A percentile compares a stretch with the other conserved stretches of the same genome.
phyloP scores from a whole-genome alignment of 2,888 invertebrate species.

The Gandaritis pyraliata region DNA sequence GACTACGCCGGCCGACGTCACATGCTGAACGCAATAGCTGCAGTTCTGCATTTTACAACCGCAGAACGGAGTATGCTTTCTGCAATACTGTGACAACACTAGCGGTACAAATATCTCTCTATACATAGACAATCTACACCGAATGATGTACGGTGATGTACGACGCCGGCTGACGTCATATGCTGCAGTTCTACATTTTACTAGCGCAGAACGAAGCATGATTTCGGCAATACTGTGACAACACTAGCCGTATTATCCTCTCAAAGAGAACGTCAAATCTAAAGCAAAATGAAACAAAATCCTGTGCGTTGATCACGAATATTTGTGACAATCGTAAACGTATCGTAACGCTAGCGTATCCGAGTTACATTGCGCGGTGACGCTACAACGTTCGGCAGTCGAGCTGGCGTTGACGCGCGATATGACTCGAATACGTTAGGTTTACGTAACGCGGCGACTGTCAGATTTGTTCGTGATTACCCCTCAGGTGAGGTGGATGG shows the following conservation, averaged over 20 bases:
- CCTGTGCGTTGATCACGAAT: no score
- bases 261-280: no score
- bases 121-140: background rate
- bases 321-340: no score
- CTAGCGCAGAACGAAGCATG: background rate
- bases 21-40: constrained; percentile 95
- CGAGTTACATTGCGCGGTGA: no score
- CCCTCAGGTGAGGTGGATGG: no score
- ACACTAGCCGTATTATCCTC: background rate
- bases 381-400: no score
- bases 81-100: constrained; percentile 38
- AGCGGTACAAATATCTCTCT: background rate
- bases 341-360: no score
- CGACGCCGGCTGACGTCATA: constrained; percentile 3
- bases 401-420: no score
- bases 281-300: no score
- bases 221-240: background rate
- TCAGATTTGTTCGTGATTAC: no score
- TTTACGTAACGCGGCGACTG: no score
- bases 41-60: constrained; percentile 91
- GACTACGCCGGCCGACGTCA: constrained; percentile 89
- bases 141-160: background rate
- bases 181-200: background rate
- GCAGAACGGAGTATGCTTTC: constrained; percentile 85
- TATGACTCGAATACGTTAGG: no score